Evolutionary conservation across 2,797 vertebrate species (phyloP), one percentile per base, ranked within the genome.

Genomic region (Xenentodon cancila): DNA sequence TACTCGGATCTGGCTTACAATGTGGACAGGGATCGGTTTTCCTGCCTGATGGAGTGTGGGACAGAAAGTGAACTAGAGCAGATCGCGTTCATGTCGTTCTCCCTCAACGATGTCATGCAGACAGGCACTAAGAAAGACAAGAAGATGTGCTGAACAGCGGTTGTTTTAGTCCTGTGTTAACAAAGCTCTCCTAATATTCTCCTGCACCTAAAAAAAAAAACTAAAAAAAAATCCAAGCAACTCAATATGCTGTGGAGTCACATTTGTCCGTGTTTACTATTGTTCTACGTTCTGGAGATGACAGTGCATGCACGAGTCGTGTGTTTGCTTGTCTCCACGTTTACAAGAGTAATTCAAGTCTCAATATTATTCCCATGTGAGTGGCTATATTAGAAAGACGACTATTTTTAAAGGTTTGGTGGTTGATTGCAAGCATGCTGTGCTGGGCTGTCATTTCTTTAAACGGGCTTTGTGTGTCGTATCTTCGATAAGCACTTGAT

Each of bases 41-140:
- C 91, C 0, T 97, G 97, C 80, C 77, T 99, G 73, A 94, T 96
- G 61, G 97, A 99, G 79, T 92, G 96, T 13, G 97, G 97, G 1
- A 61, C 68, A 9, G 58, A 84, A 21, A 86, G 71, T 1, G 86
- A 91, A 50, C 91, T 88, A 0, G 96, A 99, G 78, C 91, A 96
- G 71, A 98, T 99, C 20, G 91, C 91, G 0, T 94, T 94, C 48
- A 57, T 92, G 80, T 88, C 85, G 3, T 91, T 92, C 37, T 86
- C 82, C 27, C 89, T 92, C 1, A 82, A 79, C 53, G 91, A 93
- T 66, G 85, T 93, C 79, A 89, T 90, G 88, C 88, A 90, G 73
- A 76, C 80, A 5, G 82, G 81, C 4, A 52, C 62, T 44, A 86
- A 82, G 75, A 90, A 84, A 53, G 83, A 87, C 7, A 89, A 88